phyloP scores from a whole-genome alignment of 2,888 invertebrate genomes.

The Gortyna flavago region DNA sequence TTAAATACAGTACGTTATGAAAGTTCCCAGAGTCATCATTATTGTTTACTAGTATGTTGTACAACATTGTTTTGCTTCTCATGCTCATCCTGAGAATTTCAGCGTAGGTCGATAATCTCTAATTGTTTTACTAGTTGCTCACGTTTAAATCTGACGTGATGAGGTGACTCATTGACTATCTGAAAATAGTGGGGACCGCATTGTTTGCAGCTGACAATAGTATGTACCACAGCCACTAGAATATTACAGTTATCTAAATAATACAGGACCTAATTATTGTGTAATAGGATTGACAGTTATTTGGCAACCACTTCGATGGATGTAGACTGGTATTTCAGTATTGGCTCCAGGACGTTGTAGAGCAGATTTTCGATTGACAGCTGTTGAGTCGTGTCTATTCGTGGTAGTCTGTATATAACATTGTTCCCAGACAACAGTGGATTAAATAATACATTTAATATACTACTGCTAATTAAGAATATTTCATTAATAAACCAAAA shows the following conservation, averaged over 20 bases:
- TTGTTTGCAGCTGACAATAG: constrained; percentile 70
- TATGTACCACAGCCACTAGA: constrained; percentile 33
- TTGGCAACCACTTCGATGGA: constrained; percentile 23
- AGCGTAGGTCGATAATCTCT: constrained; percentile 58
- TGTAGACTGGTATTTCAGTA: constrained; percentile 15
- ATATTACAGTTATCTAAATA: constrained; percentile 16
- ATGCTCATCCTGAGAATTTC: constrained; percentile 53
- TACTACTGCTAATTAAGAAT: not conserved
- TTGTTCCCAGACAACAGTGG: constrained; percentile 14
- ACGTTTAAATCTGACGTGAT: constrained; percentile 65
- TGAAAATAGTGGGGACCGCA: constrained; percentile 75
- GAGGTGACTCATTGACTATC: constrained; percentile 77
- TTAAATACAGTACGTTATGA: constrained; percentile 24
- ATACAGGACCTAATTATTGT: constrained; percentile 34
- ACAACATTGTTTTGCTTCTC: constrained; percentile 39
- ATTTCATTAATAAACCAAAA: not conserved
- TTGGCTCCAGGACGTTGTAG: constrained; percentile 38
- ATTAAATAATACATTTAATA: not conserved
- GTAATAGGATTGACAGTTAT: constrained; percentile 34
- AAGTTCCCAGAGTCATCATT: constrained; percentile 26
- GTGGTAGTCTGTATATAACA: constrained; percentile 31
- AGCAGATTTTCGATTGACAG: constrained; percentile 53
- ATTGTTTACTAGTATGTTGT: constrained; percentile 26
- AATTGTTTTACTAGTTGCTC: constrained; percentile 57
- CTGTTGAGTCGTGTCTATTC: constrained; percentile 35